Evolutionary conservation across 2,797 vertebrate species (phyloP), one percentile per base, ranked within the genome.

Genomic region (Acrossocheilus fasciatus): DNA sequence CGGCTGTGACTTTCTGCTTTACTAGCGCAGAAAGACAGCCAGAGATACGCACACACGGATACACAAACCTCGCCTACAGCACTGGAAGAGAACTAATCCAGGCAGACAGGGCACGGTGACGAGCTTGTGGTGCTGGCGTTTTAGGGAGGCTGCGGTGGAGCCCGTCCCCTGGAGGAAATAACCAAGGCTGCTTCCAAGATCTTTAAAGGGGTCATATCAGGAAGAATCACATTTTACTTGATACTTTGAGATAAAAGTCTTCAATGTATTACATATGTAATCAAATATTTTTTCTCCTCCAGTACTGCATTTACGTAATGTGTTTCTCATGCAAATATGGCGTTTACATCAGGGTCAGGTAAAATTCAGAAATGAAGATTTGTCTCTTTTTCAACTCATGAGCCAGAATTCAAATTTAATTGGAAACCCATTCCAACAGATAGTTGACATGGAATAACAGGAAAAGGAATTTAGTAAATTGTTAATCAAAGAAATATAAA

Each of bases 21-120:
- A 73, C 78, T 72, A 87, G 89, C 85, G 87, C 87, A 86, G 57
- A 88, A 47, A 77, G 85, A 87, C 83, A 83, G 73, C 83, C 81
- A 84, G 84, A 91, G 50, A 89, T 64, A 50, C n/a, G 30, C 52
- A 83, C 64, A 39, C 82, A 68, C 86, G 88, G 30, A 88, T 89
- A 91, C 89, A 79, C 90, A 91, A 87, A 77, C 91, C 89, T 92
- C 83, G 90, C 92, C 93, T 85, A 72, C 81, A 90, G 91, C 91
- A 30, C 86, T 87, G 81, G 84, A 64, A 43, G 89, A 91, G 89
- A 89, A 89, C 91, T 95, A 95, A 96, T 94, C 90, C 87, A 90
- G 91, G 86, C 91, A 93, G 95, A 95, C 95, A 94, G 93, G 92
- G 91, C 91, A 92, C 91, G 91, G 90, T 94, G 93, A 94, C 92